Conservation (phyloP, 2,888 invertebrate species). For the Melangyna quadrimaculata region DNA sequence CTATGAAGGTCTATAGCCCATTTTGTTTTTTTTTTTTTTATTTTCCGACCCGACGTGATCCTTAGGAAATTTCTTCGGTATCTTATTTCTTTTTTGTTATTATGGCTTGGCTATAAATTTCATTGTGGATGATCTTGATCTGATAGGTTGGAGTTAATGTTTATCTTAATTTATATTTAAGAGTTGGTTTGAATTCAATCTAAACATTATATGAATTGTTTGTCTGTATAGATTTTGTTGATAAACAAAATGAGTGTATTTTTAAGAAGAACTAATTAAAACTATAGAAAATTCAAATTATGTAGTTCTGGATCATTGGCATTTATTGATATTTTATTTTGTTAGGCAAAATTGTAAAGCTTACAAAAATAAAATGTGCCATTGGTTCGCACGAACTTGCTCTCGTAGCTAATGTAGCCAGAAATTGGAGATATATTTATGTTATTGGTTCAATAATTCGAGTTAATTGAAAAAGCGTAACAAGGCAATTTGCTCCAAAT, state of each 20-base stretch:
- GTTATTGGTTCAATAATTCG: no score
- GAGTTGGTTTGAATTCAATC: slow-evolving; percentile 7
- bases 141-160: slow-evolving; percentile 35
- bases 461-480: no score
- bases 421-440: no score
- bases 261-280: slow-evolving; percentile 18
- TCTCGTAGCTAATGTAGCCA: no score
- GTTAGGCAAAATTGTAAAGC: no score
- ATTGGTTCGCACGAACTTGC: no score
- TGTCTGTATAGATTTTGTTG: slow-evolving; percentile 14
- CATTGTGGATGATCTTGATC: slow-evolving; percentile 57
- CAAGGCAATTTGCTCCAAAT: no score
- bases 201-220: slow-evolving; percentile 37
- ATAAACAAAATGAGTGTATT: slow-evolving; percentile 5
- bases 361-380: no score
- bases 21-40: slow-evolving; percentile 17
- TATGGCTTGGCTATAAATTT: slow-evolving; percentile 53
- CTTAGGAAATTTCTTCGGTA: slow-evolving; percentile 27
- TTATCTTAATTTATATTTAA: slow-evolving; percentile 19
- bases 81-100: background rate
- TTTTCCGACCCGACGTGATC: slow-evolving; percentile 56
- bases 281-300: background rate
- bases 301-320: no score
- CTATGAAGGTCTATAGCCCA: slow-evolving; percentile 35
- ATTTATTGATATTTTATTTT: no score